phyloP scores from a whole-genome alignment of 2,888 invertebrate genomes.

The Panzeria rudis region DNA sequence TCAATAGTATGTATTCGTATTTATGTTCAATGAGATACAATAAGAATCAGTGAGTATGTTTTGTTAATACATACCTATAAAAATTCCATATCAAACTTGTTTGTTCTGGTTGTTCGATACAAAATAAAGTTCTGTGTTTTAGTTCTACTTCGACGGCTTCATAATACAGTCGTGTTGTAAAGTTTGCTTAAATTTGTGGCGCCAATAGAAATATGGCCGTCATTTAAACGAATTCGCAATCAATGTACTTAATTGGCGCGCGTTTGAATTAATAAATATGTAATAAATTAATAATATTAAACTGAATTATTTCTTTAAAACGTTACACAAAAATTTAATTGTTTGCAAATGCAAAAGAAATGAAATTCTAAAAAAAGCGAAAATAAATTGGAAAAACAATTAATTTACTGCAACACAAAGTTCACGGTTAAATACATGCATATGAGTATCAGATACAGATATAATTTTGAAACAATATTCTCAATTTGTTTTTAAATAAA shows the following conservation, averaged over 20 bases:
- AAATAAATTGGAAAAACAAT: slow-evolving; percentile 3
- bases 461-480: background rate
- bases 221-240: background rate
- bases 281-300: too few species aligned
- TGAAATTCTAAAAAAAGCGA: slow-evolving; percentile 15
- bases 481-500: background rate
- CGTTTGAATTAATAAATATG: slow-evolving; percentile 55
- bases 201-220: background rate
- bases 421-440: slow-evolving; percentile 26
- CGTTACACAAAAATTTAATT: background rate
- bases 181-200: background rate
- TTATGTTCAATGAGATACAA: too few species aligned
- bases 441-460: background rate
- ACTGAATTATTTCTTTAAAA: background rate
- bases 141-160: slow-evolving; percentile 62
- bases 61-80: slow-evolving; percentile 38
- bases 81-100: slow-evolving; percentile 66
- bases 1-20: too few species aligned
- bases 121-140: slow-evolving; percentile 54
- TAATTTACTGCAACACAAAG: slow-evolving; percentile 15
- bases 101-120: slow-evolving; percentile 44
- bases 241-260: slow-evolving; percentile 48
- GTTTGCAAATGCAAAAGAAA: background rate
- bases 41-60: slow-evolving; percentile 4
- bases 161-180: slow-evolving; percentile 49